Conservation (phyloP, 2,113 vertebrate species). For the Todiramphus saurophagus region DNA sequence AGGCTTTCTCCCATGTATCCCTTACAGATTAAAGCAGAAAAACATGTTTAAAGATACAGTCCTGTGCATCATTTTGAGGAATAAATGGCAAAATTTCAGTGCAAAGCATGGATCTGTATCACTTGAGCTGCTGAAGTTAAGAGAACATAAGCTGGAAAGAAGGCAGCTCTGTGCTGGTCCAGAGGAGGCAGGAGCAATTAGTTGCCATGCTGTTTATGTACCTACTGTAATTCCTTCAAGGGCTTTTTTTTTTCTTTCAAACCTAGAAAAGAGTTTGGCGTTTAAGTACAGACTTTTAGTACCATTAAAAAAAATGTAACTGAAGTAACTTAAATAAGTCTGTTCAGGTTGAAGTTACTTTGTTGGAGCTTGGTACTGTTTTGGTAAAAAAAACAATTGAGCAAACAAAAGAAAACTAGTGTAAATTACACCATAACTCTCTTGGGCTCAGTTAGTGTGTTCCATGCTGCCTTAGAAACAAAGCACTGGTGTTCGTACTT, state of each 20-base stretch:
- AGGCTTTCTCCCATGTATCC: background rate
- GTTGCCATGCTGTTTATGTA: background rate
- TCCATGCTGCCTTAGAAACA: slow-evolving; percentile 11
- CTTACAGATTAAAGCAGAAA: background rate
- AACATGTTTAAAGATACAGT: background rate
- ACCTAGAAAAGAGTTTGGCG: background rate
- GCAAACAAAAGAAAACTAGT: background rate
- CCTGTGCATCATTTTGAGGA: background rate
- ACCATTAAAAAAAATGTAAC: background rate
- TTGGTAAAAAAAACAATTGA: background rate
- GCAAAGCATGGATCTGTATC: background rate
- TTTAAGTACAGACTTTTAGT: background rate
- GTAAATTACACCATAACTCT: background rate
- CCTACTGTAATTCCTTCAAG: background rate
- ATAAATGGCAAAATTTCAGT: background rate
- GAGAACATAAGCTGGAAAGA: background rate
- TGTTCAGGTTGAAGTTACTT: background rate
- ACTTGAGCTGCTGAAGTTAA: background rate
- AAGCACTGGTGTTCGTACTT: background rate
- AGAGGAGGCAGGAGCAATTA: background rate
- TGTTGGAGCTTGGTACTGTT: background rate
- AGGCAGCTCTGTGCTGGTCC: fast-evolving
- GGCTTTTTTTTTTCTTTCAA: background rate
- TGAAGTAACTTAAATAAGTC: background rate
- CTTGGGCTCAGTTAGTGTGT: background rate